Percentiles rank a stretch among this genome's conserved stretches.
Evolutionary conservation across 2,797 vertebrate genomes (phyloP).

Genomic region (Pangasius larnaudii): DNA sequence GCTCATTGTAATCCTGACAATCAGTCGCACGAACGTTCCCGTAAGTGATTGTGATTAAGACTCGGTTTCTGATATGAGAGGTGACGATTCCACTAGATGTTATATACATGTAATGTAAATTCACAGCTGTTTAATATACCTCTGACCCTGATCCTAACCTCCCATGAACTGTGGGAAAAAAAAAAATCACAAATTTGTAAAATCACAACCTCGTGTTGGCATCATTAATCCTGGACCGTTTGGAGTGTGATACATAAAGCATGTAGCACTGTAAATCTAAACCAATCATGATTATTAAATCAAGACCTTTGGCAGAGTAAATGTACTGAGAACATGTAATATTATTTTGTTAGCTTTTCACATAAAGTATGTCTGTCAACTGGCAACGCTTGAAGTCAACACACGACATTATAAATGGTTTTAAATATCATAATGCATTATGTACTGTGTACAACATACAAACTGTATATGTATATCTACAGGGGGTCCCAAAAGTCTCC

Average conservation of each 20-base stretch:
- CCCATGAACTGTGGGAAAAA: neutral
- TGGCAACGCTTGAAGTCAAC: neutral
- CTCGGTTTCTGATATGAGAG: neutral
- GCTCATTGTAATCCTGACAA: slow-evolving; percentile 14
- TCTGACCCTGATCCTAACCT: neutral
- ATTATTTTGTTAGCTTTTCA: neutral
- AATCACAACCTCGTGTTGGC: neutral
- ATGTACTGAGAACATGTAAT: neutral
- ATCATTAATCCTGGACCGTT: neutral
- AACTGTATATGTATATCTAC: neutral
- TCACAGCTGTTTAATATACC: neutral
- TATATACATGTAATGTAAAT: neutral
- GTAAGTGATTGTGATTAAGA: too few relatives aligned
- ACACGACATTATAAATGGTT: neutral
- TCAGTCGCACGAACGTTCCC: neutral
- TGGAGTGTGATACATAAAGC: neutral
- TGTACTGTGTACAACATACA: neutral
- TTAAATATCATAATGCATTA: neutral
- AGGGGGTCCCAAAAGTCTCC: too few relatives aligned
- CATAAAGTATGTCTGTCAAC: neutral
- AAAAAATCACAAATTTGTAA: neutral
- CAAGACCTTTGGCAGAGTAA: neutral
- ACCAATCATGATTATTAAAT: neutral
- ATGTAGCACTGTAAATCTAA: neutral
- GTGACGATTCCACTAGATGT: neutral